These are phyloP conservation scores for Ambastaia sidthimunki DNA, from an alignment of 2,797 vertebrate species.

Conservation along the genomic window DNA sequence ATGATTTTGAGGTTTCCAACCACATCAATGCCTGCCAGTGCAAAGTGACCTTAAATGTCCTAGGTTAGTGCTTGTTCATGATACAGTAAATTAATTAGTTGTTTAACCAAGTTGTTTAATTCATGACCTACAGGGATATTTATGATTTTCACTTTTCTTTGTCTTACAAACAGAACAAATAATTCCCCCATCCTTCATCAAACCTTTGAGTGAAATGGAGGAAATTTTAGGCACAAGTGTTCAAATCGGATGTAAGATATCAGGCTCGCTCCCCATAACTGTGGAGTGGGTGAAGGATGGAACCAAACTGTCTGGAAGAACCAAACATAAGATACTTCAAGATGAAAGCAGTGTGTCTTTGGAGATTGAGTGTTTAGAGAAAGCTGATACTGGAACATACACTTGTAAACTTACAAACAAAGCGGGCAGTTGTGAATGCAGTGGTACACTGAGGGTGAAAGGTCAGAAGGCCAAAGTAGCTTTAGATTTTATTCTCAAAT, in stretches of 20 bases:
- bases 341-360: constrained; percentile 88
- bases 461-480: constrained; percentile 68
- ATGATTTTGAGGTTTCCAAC: constrained; percentile 92
- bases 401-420: constrained; percentile 90
- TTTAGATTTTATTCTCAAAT: not conserved
- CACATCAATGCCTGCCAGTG: constrained; percentile 92
- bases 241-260: constrained; percentile 92
- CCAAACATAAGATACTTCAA: constrained; percentile 90
- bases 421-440: constrained; percentile 89
- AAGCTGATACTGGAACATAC: constrained; percentile 88
- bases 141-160: constrained; percentile 36
- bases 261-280: constrained; percentile 91
- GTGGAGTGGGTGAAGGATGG: constrained; percentile 96
- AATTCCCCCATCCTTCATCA: constrained; percentile 93
- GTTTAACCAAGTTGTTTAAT: not conserved
- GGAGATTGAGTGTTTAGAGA: constrained; percentile 88
- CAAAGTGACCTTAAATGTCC: constrained; percentile 85
- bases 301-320: constrained; percentile 85
- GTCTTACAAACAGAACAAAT: constrained; percentile 86
- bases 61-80: constrained; percentile 85
- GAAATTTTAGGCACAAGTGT: constrained; percentile 88
- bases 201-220: constrained; percentile 89
- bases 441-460: constrained; percentile 80
- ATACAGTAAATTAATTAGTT: not conserved
- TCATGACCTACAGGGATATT: not conserved